phyloP scores from a whole-genome alignment of 2,888 invertebrate species.

The Ganaspis brasiliensis region DNA sequence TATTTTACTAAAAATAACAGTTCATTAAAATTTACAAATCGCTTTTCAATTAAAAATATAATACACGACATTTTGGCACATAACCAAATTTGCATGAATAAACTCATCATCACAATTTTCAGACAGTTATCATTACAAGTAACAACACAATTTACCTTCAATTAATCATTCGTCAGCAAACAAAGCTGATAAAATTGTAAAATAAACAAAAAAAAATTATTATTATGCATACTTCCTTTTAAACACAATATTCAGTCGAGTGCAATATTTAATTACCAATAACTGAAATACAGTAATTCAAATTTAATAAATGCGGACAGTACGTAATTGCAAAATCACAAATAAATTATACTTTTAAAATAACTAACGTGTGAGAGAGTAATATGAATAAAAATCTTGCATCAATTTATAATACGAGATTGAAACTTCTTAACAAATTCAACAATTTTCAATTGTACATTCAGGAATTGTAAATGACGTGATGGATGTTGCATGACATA shows the following conservation, averaged over 20 bases:
- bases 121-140: not conserved
- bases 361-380: conserved; percentile 12
- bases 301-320: not conserved
- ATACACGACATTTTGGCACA: conserved; percentile 25
- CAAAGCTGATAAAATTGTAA: not conserved
- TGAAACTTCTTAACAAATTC: conserved; percentile 4
- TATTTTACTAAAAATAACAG: conserved; percentile 27
- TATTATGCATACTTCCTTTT: not conserved
- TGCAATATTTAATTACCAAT: not conserved
- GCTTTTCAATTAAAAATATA: conserved; percentile 21
- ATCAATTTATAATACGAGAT: not conserved
- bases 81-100: conserved; percentile 17
- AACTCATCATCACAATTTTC: conserved; percentile 25
- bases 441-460: not conserved
- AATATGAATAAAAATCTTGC: not conserved
- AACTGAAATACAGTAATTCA: conserved; percentile 4
- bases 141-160: not conserved
- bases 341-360: conserved; percentile 9
- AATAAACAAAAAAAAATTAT: not conserved
- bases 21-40: not conserved
- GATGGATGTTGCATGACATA: not conserved
- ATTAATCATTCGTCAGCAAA: not conserved
- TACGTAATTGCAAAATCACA: not conserved
- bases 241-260: conserved; percentile 24
- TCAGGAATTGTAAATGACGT: conserved; percentile 10